phyloP scores from a whole-genome alignment of 1,140 invertebrate species.

The Acyrthosiphon pisum region DNA sequence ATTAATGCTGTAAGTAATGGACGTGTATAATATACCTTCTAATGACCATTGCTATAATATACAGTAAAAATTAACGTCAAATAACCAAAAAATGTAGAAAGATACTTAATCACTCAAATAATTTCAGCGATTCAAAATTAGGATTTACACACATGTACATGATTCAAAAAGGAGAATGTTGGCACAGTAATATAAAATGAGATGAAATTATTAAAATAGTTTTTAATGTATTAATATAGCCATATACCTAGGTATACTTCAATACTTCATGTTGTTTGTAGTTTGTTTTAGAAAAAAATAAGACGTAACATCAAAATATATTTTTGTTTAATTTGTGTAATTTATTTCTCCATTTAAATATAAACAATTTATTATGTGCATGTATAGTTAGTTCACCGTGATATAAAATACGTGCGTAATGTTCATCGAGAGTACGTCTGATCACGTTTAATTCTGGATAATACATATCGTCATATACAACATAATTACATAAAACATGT shows the following conservation, averaged over 20 bases:
- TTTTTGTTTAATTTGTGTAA: too few relatives aligned
- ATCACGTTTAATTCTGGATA: neutral
- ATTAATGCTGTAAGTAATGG: neutral
- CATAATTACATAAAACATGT: neutral
- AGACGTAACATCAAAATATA: neutral
- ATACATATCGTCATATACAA: neutral
- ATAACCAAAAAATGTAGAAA: neutral
- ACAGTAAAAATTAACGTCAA: neutral
- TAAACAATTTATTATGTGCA: neutral
- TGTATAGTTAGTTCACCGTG: neutral
- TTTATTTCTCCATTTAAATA: neutral
- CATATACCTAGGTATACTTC: too few relatives aligned
- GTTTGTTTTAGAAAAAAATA: neutral
- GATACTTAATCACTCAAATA: neutral
- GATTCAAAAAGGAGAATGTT: neutral
- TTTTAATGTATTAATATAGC: neutral
- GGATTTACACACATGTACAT: neutral
- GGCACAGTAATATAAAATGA: neutral
- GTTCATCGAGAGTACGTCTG: neutral
- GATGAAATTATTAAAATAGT: neutral
- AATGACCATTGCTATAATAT: neutral
- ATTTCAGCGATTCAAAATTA: neutral
- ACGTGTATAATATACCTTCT: neutral
- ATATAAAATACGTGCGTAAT: neutral
- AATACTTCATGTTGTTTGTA: neutral